Conservation (phyloP, 2,888 invertebrate species). For the Himalopsyche japonica region DNA sequence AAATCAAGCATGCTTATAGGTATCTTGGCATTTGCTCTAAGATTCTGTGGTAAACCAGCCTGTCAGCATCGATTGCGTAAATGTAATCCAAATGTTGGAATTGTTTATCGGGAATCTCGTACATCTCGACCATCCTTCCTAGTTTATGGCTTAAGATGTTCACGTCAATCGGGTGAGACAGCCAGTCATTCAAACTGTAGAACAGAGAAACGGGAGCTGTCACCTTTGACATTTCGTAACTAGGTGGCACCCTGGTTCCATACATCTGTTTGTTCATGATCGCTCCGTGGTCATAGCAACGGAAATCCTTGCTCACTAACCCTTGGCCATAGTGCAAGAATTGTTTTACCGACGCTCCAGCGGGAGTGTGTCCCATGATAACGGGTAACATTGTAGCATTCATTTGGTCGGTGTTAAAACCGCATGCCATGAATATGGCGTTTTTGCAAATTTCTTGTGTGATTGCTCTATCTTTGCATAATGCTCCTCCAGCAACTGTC, state of each 20-base stretch:
- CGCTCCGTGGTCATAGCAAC: constrained; percentile 49
- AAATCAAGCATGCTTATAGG: not conserved
- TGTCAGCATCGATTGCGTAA: constrained; percentile 42
- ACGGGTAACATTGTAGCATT: constrained; percentile 63
- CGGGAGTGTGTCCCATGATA: constrained; percentile 58
- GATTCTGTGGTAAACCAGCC: constrained; percentile 41
- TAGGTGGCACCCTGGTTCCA: constrained; percentile 45
- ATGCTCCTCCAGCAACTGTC: constrained; percentile 49
- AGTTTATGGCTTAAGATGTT: constrained; percentile 31
- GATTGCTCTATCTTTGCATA: constrained; percentile 54
- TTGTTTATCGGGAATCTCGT: constrained; percentile 40
- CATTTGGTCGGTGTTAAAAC: constrained; percentile 60
- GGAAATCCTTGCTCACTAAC: constrained; percentile 48
- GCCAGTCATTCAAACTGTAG: constrained; percentile 50
- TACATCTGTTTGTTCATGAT: constrained; percentile 43
- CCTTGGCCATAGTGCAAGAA: constrained; percentile 55
- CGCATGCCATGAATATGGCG: constrained; percentile 62
- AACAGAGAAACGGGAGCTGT: constrained; percentile 48
- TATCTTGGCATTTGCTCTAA: constrained; percentile 6
- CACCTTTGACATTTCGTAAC: constrained; percentile 48
- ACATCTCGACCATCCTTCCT: constrained; percentile 42
- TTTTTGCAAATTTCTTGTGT: constrained; percentile 62
- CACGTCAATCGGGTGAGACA: constrained; percentile 20
- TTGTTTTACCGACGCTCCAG: constrained; percentile 60
- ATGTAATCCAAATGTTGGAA: constrained; percentile 45